These are phyloP conservation scores for Molorchus minor DNA, from an alignment of 2,888 invertebrate genomes.

Conservation along the genomic window DNA sequence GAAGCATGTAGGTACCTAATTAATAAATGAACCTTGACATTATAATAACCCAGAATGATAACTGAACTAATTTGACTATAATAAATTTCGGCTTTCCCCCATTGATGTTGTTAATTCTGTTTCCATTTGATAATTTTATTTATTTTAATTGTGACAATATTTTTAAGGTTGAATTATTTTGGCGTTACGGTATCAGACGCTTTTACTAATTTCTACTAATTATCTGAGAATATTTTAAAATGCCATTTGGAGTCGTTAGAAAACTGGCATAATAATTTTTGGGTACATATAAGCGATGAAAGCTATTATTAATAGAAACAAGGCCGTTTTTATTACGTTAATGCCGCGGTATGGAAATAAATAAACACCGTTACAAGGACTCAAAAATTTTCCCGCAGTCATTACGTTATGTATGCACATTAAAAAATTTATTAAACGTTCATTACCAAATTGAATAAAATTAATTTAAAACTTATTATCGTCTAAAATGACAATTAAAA, in stretches of 20 bases:
- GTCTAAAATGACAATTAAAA: too few relatives aligned
- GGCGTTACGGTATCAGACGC: too few relatives aligned
- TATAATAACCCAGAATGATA: slow-evolving; percentile 1
- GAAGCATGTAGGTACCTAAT: not conserved
- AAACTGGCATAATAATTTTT: not conserved
- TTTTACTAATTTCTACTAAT: not conserved
- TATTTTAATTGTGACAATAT: not conserved
- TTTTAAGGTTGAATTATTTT: too few relatives aligned
- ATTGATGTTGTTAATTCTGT: not conserved
- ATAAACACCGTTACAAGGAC: slow-evolving; percentile 10
- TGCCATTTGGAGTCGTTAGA: not conserved
- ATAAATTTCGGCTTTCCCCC: not conserved
- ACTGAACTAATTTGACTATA: too few relatives aligned
- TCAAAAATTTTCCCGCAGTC: not conserved
- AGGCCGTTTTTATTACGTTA: not conserved
- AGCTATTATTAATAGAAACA: not conserved
- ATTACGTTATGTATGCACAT: too few relatives aligned
- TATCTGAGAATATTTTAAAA: not conserved
- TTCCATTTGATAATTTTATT: not conserved
- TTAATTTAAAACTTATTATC: too few relatives aligned
- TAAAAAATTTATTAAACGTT: not conserved
- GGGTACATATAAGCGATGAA: not conserved
- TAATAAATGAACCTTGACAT: slow-evolving; percentile 8
- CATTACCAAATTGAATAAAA: too few relatives aligned
- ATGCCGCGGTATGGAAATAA: not conserved